Conservation (phyloP, 2,797 vertebrate genomes). For the Darevskia mixta region DNA sequence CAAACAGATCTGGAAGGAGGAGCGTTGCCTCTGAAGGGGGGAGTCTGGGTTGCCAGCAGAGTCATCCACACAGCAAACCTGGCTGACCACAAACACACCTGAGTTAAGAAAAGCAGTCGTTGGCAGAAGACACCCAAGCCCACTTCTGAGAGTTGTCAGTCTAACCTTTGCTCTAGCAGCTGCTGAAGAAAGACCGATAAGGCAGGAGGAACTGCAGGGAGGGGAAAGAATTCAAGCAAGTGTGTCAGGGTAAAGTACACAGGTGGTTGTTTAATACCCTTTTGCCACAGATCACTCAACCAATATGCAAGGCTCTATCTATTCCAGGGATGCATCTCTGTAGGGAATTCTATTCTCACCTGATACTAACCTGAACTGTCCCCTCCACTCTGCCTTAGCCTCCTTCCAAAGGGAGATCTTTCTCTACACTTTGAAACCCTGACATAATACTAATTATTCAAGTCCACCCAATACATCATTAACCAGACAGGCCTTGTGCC, state of each 20-base stretch:
- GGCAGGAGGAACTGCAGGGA: neutral
- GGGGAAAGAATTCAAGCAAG: neutral
- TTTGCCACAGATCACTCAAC: neutral
- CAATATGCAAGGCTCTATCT: neutral
- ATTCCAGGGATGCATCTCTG: neutral
- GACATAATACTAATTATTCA: neutral
- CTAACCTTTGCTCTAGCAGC: neutral
- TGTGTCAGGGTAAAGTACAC: neutral
- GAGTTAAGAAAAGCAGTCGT: neutral
- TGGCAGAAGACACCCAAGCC: neutral
- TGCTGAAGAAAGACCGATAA: neutral
- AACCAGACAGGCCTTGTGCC: neutral
- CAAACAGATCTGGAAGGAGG: neutral
- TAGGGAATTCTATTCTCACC: neutral
- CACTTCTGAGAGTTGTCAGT: neutral
- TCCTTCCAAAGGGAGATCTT: neutral
- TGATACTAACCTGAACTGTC: neutral
- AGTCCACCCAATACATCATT: neutral
- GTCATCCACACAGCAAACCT: no score
- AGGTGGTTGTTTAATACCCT: neutral
- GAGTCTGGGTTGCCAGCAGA: neutral
- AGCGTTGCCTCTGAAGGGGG: neutral
- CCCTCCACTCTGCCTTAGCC: neutral
- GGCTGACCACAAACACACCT: neutral
- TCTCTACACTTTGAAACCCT: neutral